A percentile compares a stretch with the other conserved stretches of the same genome.
Evolutionary conservation across 2,888 invertebrate species (phyloP).

Genomic region (Sesamia inferens): DNA sequence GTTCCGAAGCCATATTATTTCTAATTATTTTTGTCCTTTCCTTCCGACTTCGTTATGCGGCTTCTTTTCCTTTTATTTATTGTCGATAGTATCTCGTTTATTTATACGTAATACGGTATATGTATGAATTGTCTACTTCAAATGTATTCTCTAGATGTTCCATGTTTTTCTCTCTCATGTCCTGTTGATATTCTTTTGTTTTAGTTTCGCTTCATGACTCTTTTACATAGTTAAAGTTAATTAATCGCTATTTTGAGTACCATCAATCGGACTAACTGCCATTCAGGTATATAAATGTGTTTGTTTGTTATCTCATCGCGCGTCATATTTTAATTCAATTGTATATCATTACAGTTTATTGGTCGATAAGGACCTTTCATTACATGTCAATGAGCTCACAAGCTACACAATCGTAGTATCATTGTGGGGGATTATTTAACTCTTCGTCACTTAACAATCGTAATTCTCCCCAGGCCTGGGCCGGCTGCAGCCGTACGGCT

Average conservation of each 20-base stretch:
- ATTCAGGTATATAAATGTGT: conserved; percentile 11
- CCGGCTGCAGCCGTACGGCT: conserved; percentile 95
- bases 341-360: neutral
- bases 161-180: conserved; percentile 50
- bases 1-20: conserved; percentile 81
- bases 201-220: conserved; percentile 40
- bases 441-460: conserved; percentile 8
- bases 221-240: conserved; percentile 35
- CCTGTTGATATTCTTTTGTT: conserved; percentile 58
- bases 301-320: neutral
- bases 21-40: conserved; percentile 81
- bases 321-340: neutral
- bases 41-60: conserved; percentile 75
- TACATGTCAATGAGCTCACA: neutral
- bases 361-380: neutral
- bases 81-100: conserved; percentile 72
- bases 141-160: conserved; percentile 65
- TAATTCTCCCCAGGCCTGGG: conserved; percentile 91
- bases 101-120: conserved; percentile 69
- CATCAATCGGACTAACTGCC: conserved; percentile 6
- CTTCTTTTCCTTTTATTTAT: conserved; percentile 78
- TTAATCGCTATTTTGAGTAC: conserved; percentile 40
- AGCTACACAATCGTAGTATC: neutral
- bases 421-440: neutral
- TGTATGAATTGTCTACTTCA: conserved; percentile 67